Evolutionary conservation across 2,888 invertebrate genomes (phyloP).

Genomic region (Pheosia gnoma): DNA sequence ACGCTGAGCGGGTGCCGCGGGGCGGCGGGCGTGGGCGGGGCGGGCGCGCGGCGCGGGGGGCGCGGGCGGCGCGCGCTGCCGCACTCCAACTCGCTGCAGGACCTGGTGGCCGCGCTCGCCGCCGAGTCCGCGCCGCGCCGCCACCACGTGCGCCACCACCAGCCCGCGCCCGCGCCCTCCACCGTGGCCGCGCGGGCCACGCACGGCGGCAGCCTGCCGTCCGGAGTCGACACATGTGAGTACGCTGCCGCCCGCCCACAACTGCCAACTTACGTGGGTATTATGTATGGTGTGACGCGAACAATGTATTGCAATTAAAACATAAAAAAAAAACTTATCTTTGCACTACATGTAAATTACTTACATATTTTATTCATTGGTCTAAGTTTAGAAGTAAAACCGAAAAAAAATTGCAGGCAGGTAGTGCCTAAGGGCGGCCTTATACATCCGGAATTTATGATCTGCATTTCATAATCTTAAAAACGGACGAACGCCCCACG

Average conservation of each 20-base stretch:
- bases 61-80: conserved; percentile 70
- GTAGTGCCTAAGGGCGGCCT: too few species aligned
- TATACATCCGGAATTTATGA: too few species aligned
- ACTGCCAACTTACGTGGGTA: too few species aligned
- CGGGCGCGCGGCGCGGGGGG: conserved; percentile 69
- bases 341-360: too few species aligned
- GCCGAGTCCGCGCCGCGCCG: conserved; percentile 61
- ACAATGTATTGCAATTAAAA: too few species aligned
- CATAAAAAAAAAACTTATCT: too few species aligned
- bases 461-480: too few species aligned
- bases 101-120: conserved; percentile 82
- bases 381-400: too few species aligned
- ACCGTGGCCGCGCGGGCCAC: conserved; percentile 71
- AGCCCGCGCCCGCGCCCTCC: conserved; percentile 53
- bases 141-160: conserved; percentile 50
- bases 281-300: too few species aligned
- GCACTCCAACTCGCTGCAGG: conserved; percentile 85
- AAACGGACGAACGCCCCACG: too few species aligned
- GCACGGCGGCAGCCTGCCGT: conserved; percentile 79
- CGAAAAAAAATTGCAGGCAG: too few species aligned
- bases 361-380: too few species aligned
- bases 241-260: conserved; percentile 10
- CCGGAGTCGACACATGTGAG: conserved; percentile 76
- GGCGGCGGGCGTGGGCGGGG: conserved; percentile 66
- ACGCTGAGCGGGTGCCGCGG: conserved; percentile 65